phyloP scores from a whole-genome alignment of 2,888 invertebrate species.

The Nephrocerus scutellatus region DNA sequence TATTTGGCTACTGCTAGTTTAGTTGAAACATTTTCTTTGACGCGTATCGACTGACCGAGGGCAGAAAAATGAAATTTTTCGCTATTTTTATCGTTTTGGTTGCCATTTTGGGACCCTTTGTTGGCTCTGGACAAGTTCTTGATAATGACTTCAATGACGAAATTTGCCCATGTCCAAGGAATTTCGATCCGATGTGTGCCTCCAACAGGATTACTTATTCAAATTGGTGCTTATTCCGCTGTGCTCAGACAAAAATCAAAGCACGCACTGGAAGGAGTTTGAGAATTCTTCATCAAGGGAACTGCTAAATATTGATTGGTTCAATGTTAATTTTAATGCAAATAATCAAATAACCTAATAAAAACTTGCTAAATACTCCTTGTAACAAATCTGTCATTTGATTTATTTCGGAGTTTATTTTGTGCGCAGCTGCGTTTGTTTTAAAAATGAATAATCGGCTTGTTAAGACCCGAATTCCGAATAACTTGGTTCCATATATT shows the following conservation, averaged over 20 bases:
- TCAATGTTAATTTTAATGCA: background rate
- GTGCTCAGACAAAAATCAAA: constrained; percentile 23
- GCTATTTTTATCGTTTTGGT: constrained; percentile 16
- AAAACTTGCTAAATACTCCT: background rate
- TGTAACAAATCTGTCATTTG: no score
- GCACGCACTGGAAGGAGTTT: constrained; percentile 22
- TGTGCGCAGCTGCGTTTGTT: no score
- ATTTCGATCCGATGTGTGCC: constrained; percentile 27
- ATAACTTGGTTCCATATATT: background rate
- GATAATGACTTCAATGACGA: no score
- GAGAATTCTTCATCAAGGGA: constrained; percentile 18
- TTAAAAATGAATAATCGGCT: no score
- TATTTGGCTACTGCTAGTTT: no score
- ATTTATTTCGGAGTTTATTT: no score
- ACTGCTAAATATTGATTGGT: constrained; percentile 21
- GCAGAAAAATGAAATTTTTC: constrained; percentile 13
- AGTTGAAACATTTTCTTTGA: no score
- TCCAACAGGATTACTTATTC: constrained; percentile 28
- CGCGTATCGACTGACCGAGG: no score
- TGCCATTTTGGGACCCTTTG: constrained; percentile 11
- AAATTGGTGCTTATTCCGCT: constrained; percentile 31
- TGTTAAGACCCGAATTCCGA: no score
- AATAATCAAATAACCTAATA: background rate
- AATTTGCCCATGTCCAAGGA: constrained; percentile 27
- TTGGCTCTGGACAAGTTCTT: no score